Evolutionary conservation across 2,113 vertebrate species (phyloP).

Genomic region (Periophthalmus modestus): DNA sequence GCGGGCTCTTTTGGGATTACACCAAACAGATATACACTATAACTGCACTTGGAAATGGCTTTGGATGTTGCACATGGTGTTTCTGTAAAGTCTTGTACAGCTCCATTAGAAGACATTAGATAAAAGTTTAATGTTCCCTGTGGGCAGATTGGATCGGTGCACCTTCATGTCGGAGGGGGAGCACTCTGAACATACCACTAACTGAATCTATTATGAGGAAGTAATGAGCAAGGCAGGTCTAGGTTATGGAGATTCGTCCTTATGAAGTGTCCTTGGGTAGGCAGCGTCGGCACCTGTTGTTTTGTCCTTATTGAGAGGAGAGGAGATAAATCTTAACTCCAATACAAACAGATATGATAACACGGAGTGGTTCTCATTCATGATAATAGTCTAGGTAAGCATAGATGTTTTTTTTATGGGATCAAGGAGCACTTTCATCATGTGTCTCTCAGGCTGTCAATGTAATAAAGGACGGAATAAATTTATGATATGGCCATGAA

Average conservation of each 20-base stretch:
- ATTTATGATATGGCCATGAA: background rate
- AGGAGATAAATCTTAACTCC: conserved; percentile 11
- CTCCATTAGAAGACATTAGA: conserved; percentile 55
- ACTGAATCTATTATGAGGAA: conserved; percentile 21
- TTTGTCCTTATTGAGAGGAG: conserved; percentile 14
- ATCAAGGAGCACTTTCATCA: background rate
- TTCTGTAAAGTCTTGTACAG: conserved; percentile 36
- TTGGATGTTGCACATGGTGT: conserved; percentile 22
- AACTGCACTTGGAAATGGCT: conserved; percentile 27
- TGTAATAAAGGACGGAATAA: background rate
- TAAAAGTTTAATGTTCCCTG: conserved; percentile 60
- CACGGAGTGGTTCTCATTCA: conserved; percentile 45
- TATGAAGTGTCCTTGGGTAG: conserved; percentile 37
- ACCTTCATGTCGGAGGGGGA: conserved; percentile 35
- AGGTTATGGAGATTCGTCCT: conserved; percentile 22
- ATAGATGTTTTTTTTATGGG: background rate
- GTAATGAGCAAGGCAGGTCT: conserved; percentile 23
- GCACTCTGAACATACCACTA: conserved; percentile 26
- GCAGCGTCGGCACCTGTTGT: background rate
- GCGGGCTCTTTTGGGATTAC: conserved; percentile 22
- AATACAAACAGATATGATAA: conserved; percentile 34
- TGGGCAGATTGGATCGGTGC: conserved; percentile 53
- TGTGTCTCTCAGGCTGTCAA: background rate
- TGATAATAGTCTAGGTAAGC: conserved; percentile 27
- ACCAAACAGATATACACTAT: conserved; percentile 7